These are phyloP conservation scores for Lepus americanus DNA, from an alignment of 2,113 vertebrate species.

Conservation along the genomic window DNA sequence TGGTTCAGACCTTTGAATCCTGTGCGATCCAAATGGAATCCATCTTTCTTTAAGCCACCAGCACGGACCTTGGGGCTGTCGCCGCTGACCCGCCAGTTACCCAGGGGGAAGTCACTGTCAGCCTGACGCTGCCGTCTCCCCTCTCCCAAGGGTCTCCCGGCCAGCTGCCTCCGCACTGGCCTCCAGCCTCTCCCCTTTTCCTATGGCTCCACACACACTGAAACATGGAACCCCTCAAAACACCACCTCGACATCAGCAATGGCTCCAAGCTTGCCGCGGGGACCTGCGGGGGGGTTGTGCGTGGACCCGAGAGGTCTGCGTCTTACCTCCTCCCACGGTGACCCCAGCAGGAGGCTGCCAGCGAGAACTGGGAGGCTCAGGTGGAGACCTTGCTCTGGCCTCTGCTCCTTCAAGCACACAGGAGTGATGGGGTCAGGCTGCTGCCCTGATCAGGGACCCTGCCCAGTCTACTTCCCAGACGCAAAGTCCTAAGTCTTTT, in stretches of 20 bases:
- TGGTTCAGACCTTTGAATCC: neutral
- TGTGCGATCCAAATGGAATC: neutral
- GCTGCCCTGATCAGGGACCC: neutral
- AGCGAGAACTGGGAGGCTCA: neutral
- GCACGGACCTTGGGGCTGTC: neutral
- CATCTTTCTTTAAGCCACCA: neutral
- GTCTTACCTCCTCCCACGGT: conserved; percentile 10
- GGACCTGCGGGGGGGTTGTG: neutral
- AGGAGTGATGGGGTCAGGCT: neutral
- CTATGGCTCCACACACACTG: neutral
- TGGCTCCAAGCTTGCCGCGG: neutral
- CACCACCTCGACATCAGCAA: neutral
- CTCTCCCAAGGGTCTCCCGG: neutral
- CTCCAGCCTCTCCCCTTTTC: neutral
- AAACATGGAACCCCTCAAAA: neutral
- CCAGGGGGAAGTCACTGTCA: neutral
- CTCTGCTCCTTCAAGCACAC: neutral
- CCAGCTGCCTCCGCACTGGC: neutral
- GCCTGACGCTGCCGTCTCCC: neutral
- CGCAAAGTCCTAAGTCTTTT: neutral
- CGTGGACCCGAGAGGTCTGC: neutral
- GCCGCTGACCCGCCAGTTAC: neutral
- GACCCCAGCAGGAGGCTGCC: neutral
- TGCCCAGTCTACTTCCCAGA: neutral
- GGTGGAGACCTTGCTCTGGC: neutral